A percentile compares a stretch with the other conserved stretches of the same genome.
Evolutionary conservation across 2,797 vertebrate species (phyloP).

Genomic region (Anisognathus igniventris): DNA sequence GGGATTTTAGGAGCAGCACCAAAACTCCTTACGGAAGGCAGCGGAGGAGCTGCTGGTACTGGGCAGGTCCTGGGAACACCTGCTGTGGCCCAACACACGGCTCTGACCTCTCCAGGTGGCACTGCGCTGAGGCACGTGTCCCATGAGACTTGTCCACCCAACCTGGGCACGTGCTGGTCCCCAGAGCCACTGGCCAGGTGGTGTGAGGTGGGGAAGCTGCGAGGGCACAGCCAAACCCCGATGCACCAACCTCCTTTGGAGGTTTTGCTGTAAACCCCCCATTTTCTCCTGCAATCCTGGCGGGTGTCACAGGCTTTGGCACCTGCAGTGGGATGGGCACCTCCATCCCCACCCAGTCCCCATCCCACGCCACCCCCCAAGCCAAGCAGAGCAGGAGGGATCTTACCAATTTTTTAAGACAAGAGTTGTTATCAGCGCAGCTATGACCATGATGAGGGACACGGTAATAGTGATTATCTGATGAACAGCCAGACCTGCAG

Average conservation of each 20-base stretch:
- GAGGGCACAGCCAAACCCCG: fast-evolving
- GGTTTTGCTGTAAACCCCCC: fast-evolving
- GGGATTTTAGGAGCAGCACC: neutral
- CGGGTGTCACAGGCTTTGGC: fast-evolving
- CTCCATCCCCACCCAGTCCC: neutral
- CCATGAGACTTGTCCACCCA: neutral
- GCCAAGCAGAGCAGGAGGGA: neutral
- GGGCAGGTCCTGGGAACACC: neutral
- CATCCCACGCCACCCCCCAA: fast-evolving
- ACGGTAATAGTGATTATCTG: constrained; percentile 99
- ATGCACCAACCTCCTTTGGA: neutral
- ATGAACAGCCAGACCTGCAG: constrained; percentile 94
- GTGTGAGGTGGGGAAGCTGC: fast-evolving
- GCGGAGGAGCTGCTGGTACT: fast-evolving
- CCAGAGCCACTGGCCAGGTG: fast-evolving
- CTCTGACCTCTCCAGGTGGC: neutral
- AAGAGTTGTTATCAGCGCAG: constrained; percentile 98
- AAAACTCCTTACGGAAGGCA: neutral
- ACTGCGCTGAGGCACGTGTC: fast-evolving
- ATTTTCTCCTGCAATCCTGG: fast-evolving
- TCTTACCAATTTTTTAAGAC: constrained; percentile 99
- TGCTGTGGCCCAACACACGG: fast-evolving
- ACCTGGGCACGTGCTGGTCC: neutral
- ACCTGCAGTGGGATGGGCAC: fast-evolving
- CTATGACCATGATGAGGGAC: constrained; percentile 99